Base-by-base conservation (phyloP, 2,113 vertebrate genomes). In the Todiramphus chloris region DNA sequence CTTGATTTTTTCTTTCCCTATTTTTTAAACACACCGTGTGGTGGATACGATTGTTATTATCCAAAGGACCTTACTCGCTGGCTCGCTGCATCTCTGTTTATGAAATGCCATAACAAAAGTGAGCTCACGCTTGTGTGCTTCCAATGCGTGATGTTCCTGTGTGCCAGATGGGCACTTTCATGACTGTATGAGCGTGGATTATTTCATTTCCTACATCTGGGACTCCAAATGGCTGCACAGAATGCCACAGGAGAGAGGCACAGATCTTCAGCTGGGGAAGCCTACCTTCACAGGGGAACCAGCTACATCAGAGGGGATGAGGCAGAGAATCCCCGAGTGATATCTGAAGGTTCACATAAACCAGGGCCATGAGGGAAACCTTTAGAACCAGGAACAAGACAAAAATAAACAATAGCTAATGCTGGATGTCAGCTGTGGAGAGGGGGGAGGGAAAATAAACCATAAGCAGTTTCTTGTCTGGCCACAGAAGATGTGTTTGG, bases 151-250 rank as follows among this genome's bases (percentile, higher is more conserved):
- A 98, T 98, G 98, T 98, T 96, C 97, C 96, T 98, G 97, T 98
- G 98, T 97, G 98, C 98, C 99, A 99, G 99, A 99, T 99, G 99
- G 98, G 98, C 98, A 99, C 98, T 98, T 98, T 98, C 98, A 98
- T 98, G 98, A 98, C 98, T 98, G 97, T 98, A 94, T 98, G 97
- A 99, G 98, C 97, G 83, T 98, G 98, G 99, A 99, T 99, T 99
- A 99, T 98, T 98, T 98, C 97, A 98, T 98, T 98, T 98, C 97
- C 98, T 99, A 98, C 99, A 99, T 99, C 99, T 99, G 98, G 98
- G 98, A 98, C 98, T 99, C 98, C 99, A 99, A 98, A 99, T 98
- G 98, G 98, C 97, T 97, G 96, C 96, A 98, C 98, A 98, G 98
- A 98, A 98, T 98, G 98, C 92, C 95, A 98, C 97, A 97, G 97